Evolutionary conservation across 2,797 vertebrate genomes (phyloP), one percentile per base, ranked within the genome.

Genomic region (Galaxias olidus): DNA sequence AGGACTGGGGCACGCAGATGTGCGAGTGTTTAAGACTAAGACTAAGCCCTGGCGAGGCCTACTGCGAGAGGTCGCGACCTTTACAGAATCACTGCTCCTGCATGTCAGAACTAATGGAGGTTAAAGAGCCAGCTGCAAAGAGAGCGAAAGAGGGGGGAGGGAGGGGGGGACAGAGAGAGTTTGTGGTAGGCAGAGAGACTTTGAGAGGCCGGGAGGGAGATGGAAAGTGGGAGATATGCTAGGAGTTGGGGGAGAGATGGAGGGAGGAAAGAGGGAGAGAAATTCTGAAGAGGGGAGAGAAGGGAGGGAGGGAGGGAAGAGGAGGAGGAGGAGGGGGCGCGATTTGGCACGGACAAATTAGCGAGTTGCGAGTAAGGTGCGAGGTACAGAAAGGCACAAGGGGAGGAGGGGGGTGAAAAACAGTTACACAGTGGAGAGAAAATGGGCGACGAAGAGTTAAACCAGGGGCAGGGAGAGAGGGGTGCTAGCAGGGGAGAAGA

Each of bases 71-170:
- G 89, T 90, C 90, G 77, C 60, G 86, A 94, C 93, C 94, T 91
- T 95, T 94, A 94, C 94, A 93, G 94, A 93, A 94, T 93, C 93
- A 92, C 92, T 93, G 93, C 89, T 93, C 93, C 87, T 91, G 79
- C 88, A 89, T 92, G 94, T 94, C 94, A 92, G 90, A 84, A 89
- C 89, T 91, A 93, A 94, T 94, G 93, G 90, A 89, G 77, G 72
- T 85, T 80, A 88, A 60, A 86, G 84, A 83, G 86, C 79, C 79
- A 80, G 87, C 84, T 87, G 86, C 83, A 88, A 75, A 50, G 60
- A 63, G 75, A 68, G 61, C 19, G 44, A 42, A 65, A 68, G 60
- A 59, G 76, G 63, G 30, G 59, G 40, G 55, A 48, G 68, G 51
- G 66, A 71, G 48, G 40, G 54, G 55, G 19, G 15, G 15, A 45